Evolutionary conservation across 1,140 invertebrate genomes (phyloP), one percentile per base, ranked within the genome.

Genomic region (Dinoponera quadriceps): DNA sequence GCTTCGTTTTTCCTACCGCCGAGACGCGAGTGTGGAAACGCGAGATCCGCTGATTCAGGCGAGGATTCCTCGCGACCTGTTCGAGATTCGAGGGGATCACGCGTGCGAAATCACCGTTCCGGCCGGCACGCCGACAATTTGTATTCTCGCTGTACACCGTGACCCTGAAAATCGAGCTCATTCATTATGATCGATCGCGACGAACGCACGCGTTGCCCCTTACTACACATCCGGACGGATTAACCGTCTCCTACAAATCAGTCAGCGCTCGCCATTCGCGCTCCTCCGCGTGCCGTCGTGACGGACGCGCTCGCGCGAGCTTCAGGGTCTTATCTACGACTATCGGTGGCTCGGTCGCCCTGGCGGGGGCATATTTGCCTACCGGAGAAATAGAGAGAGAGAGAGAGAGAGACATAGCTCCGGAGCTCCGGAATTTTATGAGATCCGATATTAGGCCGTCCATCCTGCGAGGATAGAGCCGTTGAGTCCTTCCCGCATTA

Each of bases 191-290:
- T 80, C 51, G 65, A 80, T 80, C 25, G 29, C 18, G 29, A 1
- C 20, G 54, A 5, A 20, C 11, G 73, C 73, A 51, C 5, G 38
- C 73, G 27, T 71, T 80, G 18, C 65, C 74, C 65, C 44, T 63
- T 71, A 9, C 44, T 71, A 9, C 44, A 22, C 25, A 27, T 2
- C 25, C n/a, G n/a, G n/a, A 38, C 20, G 51, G 51, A 57, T 80
- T 80, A 80, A 80, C 75, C n/a, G 55, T 80, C 55, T 69, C 22
- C 22, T 69, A 57, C 65, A 71, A 80, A 80, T 80, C 75, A 80
- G 75, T 80, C 71, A 80, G 51, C 60, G 44, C 48, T 48, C 25
- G 66, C 38, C 38, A 44, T 4, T 38, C 20, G n/a, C 48, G 62
- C 75, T 27, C 51, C 27, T 57, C 38, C 38, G 38, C 49, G 63